Evolutionary conservation across 2,888 invertebrate genomes (phyloP).

Genomic region (Kuschelorhynchus macadamiae): DNA sequence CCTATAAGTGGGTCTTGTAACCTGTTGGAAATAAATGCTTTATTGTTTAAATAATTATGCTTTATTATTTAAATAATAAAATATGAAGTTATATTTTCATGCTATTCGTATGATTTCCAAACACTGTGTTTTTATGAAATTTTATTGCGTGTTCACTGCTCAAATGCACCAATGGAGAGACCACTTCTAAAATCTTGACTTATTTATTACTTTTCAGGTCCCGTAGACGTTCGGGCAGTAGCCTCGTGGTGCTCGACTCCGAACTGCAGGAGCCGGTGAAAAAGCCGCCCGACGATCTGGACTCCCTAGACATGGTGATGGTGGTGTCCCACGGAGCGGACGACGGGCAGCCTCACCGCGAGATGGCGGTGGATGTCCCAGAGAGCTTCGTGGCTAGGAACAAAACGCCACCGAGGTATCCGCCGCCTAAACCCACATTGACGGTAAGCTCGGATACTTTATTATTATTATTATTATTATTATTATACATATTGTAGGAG

Average conservation of each 20-base stretch:
- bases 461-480: too few relatives aligned
- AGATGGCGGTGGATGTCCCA: slow-evolving; percentile 99
- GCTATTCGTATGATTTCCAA: too few relatives aligned
- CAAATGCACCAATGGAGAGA: too few relatives aligned
- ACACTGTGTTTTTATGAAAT: too few relatives aligned
- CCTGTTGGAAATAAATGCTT: too few relatives aligned
- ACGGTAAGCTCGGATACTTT: slow-evolving; percentile 58
- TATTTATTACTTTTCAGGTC: slow-evolving; percentile 78
- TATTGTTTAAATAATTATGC: too few relatives aligned
- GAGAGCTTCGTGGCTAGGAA: slow-evolving; percentile 92
- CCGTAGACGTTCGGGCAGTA: slow-evolving; percentile 83
- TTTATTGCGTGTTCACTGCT: too few relatives aligned
- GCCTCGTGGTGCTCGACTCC: slow-evolving; percentile 85
- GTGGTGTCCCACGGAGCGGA: slow-evolving; percentile 89
- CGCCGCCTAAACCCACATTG: slow-evolving; percentile 77
- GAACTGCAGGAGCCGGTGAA: slow-evolving; percentile 75
- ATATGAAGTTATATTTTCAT: too few relatives aligned
- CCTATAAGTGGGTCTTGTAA: too few relatives aligned
- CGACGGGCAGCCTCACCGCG: slow-evolving; percentile 85
- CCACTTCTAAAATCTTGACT: too few relatives aligned
- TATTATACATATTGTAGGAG: too few relatives aligned
- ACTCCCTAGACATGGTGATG: slow-evolving; percentile 75
- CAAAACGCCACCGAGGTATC: slow-evolving; percentile 93
- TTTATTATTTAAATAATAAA: too few relatives aligned
- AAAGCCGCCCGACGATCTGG: slow-evolving; percentile 73